Conservation (phyloP, 92 coral and sea anemone genomes). For the Bergia sp. region DNA sequence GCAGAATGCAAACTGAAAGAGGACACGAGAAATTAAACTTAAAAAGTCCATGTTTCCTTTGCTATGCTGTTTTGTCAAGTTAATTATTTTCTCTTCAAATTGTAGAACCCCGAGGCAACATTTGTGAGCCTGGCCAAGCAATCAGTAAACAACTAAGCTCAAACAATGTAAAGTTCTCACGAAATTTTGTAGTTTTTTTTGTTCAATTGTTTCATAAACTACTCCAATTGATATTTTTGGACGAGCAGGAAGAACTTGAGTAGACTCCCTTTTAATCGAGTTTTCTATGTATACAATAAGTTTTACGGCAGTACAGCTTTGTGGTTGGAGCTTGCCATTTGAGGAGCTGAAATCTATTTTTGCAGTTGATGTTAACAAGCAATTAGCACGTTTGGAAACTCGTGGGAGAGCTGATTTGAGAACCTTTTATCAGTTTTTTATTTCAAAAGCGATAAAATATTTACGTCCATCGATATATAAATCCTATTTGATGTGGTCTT, state of each 20-base stretch:
- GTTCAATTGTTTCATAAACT: neutral
- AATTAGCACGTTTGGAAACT: neutral
- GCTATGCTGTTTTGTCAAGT: neutral
- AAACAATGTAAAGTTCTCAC: neutral
- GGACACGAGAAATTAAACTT: neutral
- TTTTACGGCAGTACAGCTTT: too few species aligned
- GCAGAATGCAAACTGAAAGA: neutral
- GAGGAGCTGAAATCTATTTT: slow-evolving; percentile 9
- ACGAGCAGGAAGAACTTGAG: neutral
- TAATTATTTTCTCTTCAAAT: neutral
- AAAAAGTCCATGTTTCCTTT: neutral
- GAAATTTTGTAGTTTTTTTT: too few species aligned
- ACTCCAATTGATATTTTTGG: neutral
- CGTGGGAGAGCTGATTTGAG: slow-evolving; percentile 24
- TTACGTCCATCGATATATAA: neutral
- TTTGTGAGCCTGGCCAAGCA: neutral
- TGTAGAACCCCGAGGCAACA: neutral
- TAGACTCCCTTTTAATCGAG: neutral
- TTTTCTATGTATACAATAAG: too few species aligned
- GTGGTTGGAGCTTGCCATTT: neutral
- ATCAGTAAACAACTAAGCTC: too few species aligned
- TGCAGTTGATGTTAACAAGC: slow-evolving; percentile 3
- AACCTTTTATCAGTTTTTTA: slow-evolving; percentile 1
- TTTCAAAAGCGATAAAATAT: slow-evolving; percentile 16
- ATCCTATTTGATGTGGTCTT: neutral